These are phyloP conservation scores for Melopsittacus undulatus DNA, from an alignment of 2,797 vertebrate genomes.

Conservation along the genomic window DNA sequence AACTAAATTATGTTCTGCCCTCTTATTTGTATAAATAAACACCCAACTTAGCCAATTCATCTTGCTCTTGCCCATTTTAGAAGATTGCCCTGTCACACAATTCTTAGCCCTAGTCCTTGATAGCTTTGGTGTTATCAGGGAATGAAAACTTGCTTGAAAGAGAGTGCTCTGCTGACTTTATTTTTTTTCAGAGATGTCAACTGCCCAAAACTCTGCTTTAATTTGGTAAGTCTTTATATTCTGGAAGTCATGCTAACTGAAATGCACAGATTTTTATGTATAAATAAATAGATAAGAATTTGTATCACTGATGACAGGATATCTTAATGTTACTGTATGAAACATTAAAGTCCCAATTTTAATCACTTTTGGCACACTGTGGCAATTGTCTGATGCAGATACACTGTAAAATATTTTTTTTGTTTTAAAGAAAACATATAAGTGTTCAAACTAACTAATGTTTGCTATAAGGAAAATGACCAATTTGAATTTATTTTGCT, in stretches of 20 bases:
- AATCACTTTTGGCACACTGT: constrained; percentile 19
- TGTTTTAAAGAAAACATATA: constrained; percentile 53
- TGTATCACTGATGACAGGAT: neutral
- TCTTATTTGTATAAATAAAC: constrained; percentile 79
- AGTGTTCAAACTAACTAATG: constrained; percentile 62
- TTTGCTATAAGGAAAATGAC: constrained; percentile 65
- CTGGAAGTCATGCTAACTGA: neutral
- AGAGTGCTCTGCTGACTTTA: neutral
- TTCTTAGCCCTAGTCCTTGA: constrained; percentile 30
- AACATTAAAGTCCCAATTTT: constrained; percentile 32
- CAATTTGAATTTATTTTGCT: constrained; percentile 65
- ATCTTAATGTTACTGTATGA: constrained; percentile 5
- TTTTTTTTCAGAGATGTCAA: neutral
- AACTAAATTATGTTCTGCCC: constrained; percentile 79
- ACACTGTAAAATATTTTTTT: constrained; percentile 38
- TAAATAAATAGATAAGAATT: neutral
- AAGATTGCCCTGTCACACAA: constrained; percentile 51
- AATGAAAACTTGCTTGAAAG: constrained; percentile 56
- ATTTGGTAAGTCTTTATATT: neutral
- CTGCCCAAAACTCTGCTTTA: neutral
- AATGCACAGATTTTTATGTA: neutral
- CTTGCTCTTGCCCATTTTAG: constrained; percentile 61
- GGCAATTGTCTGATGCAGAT: neutral
- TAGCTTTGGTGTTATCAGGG: constrained; percentile 49
- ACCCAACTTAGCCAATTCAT: constrained; percentile 70